These are phyloP conservation scores for Gonatopus flavifemur DNA, from an alignment of 1,140 invertebrate genomes.

Conservation along the genomic window DNA sequence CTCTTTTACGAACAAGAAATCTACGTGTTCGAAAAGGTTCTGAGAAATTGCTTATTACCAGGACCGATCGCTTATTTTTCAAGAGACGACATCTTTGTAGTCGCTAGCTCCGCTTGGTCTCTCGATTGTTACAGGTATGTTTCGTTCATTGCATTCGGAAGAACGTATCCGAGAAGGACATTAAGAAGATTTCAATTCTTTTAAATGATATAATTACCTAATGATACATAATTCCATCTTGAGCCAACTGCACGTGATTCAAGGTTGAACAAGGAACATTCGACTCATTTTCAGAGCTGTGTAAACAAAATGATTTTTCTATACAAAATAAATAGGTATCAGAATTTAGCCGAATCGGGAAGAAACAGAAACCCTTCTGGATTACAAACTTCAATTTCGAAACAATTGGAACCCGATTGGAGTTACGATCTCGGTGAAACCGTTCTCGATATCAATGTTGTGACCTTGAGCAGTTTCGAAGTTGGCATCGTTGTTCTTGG, in stretches of 20 bases:
- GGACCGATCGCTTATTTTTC: constrained; percentile 75
- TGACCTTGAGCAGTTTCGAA: constrained; percentile 59
- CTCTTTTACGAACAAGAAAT: constrained; percentile 88
- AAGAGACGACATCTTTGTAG: constrained; percentile 80
- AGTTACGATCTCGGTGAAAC: constrained; percentile 76
- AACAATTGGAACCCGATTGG: constrained; percentile 72
- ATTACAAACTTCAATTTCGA: too few relatives aligned
- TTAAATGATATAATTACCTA: too few relatives aligned
- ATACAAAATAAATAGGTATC: too few relatives aligned
- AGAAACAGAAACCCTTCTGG: constrained; percentile 51
- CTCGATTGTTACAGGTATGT: constrained; percentile 79
- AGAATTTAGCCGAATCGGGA: constrained; percentile 63
- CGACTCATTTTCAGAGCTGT: too few relatives aligned
- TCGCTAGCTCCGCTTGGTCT: constrained; percentile 71
- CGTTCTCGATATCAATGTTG: constrained; percentile 65
- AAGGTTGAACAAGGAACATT: too few relatives aligned
- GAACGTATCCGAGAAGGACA: too few relatives aligned
- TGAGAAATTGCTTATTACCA: constrained; percentile 77
- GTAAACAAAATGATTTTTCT: too few relatives aligned
- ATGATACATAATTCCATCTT: too few relatives aligned
- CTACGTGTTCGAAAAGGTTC: constrained; percentile 72
- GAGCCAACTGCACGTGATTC: too few relatives aligned
- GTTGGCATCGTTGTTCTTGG: constrained; percentile 71
- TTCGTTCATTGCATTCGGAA: too few relatives aligned
- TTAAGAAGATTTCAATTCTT: too few relatives aligned